Evolutionary conservation across 2,113 vertebrate species (phyloP).

Genomic region (Cyanoderma ruficeps): DNA sequence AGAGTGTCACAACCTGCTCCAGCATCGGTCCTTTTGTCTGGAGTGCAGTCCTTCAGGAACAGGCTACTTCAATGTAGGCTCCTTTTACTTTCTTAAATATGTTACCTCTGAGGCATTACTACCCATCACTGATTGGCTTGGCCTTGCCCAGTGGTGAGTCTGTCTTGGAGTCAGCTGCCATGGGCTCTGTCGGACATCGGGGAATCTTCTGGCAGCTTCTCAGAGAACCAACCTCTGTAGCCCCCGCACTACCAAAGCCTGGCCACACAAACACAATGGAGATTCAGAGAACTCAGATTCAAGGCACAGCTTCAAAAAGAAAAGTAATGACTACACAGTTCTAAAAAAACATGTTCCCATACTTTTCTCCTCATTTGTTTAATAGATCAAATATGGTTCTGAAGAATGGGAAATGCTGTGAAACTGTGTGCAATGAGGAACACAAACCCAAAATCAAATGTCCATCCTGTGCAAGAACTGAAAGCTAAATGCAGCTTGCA

Average conservation of each 20-base stretch:
- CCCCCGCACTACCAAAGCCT: background rate
- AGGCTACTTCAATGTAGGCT: background rate
- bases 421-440: background rate
- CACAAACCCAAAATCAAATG: background rate
- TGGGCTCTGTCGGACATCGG: rapidly evolving
- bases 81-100: background rate
- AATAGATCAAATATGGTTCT: background rate
- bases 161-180: background rate
- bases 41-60: background rate
- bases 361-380: background rate
- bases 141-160: background rate
- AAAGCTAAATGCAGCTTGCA: background rate
- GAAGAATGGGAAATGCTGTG: background rate
- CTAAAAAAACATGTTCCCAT: background rate
- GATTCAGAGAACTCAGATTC: background rate
- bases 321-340: background rate
- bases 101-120: too few species aligned
- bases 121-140: background rate
- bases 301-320: background rate
- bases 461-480: background rate
- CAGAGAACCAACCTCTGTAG: background rate
- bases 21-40: background rate
- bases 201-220: background rate
- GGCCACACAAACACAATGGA: background rate
- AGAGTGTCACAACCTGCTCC: rapidly evolving